Evolutionary conservation across 2,113 vertebrate genomes (phyloP).

Genomic region (Barbus barbus): DNA sequence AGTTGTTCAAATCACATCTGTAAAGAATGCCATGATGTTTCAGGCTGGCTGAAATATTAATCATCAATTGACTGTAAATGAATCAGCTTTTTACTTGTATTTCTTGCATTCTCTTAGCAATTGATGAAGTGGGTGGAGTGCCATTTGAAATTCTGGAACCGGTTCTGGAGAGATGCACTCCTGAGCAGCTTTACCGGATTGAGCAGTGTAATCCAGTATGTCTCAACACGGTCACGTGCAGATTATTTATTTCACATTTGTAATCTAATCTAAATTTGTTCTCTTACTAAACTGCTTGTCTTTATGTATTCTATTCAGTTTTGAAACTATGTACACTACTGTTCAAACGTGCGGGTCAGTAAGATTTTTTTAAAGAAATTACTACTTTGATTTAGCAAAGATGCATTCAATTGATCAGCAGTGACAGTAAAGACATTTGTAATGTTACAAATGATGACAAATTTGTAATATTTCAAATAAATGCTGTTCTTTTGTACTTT

Average conservation of each 20-base stretch:
- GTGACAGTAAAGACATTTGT: too few species aligned
- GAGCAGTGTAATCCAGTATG: conserved; percentile 92
- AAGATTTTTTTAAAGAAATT: too few species aligned
- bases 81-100: not conserved
- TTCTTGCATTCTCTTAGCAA: conserved; percentile 75
- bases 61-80: not conserved
- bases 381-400: too few species aligned
- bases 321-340: too few species aligned
- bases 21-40: not conserved
- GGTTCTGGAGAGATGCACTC: conserved; percentile 91
- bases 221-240: not conserved
- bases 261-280: not conserved
- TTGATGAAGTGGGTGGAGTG: conserved; percentile 96
- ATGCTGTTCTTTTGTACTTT: too few species aligned
- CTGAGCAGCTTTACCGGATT: conserved; percentile 92
- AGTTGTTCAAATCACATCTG: not conserved
- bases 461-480: too few species aligned
- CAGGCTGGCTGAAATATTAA: not conserved
- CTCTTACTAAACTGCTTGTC: not conserved
- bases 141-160: conserved; percentile 92
- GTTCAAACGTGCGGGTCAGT: too few species aligned
- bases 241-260: not conserved
- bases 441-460: too few species aligned
- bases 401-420: too few species aligned
- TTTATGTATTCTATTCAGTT: not conserved